Conservation (phyloP, 2,888 invertebrate genomes). For the Eupithecia subumbrata region DNA sequence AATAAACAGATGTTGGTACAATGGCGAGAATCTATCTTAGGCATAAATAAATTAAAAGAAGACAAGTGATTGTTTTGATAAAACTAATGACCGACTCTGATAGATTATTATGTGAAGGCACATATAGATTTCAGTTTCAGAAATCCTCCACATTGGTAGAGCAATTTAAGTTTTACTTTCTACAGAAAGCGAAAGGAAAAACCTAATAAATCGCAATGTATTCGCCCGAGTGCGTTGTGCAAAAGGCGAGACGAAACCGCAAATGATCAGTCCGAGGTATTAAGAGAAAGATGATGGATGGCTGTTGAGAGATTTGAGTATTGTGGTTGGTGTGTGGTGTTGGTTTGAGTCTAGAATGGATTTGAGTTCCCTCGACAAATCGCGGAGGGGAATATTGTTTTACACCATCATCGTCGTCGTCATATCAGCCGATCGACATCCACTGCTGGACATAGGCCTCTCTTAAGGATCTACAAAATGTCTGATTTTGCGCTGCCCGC, state of each 20-base stretch:
- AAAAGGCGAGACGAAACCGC: conserved; percentile 32
- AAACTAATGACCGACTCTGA: no score
- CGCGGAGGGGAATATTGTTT: not conserved
- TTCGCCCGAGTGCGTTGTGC: conserved; percentile 24
- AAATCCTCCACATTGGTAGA: not conserved
- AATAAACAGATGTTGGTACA: not conserved
- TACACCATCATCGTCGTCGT: no score
- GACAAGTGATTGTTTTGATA: no score
- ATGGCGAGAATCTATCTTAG: no score
- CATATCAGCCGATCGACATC: no score
- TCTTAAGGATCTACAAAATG: no score
- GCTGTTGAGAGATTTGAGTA: not conserved
- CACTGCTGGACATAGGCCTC: no score
- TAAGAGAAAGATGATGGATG: conserved; percentile 29
- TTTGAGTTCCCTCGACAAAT: not conserved
- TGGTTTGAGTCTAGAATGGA: not conserved
- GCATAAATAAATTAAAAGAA: no score
- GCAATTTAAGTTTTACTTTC: conserved; percentile 9
- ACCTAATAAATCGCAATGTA: conserved; percentile 17
- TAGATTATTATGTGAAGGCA: no score
- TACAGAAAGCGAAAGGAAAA: conserved; percentile 17
- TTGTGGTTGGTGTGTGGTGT: no score
- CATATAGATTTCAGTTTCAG: not conserved
- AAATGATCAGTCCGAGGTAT: conserved; percentile 27
- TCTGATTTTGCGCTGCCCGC: no score